Evolutionary conservation across 2,113 vertebrate species (phyloP).

Genomic region (Cariama cristata): DNA sequence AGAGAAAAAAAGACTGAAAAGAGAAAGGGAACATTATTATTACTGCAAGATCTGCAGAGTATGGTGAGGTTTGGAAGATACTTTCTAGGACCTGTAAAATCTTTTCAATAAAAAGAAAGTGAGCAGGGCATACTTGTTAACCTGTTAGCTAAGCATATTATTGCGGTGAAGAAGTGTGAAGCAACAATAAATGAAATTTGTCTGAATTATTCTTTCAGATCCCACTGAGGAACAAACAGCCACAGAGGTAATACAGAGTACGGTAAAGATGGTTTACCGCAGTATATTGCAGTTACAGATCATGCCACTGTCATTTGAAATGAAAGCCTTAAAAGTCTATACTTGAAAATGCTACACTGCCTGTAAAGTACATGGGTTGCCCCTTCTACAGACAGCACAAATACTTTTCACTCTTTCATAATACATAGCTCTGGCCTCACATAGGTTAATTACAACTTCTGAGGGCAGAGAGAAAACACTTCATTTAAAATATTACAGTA

Average conservation of each 20-base stretch:
- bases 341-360: neutral
- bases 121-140: neutral
- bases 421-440: neutral
- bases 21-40: neutral
- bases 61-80: neutral
- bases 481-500: slow-evolving; percentile 14
- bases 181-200: slow-evolving; percentile 1
- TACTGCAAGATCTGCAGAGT: neutral
- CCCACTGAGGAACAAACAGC: neutral
- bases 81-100: neutral
- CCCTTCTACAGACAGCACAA: neutral
- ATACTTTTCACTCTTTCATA: neutral
- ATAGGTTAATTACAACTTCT: slow-evolving; percentile 44
- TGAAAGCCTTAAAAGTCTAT: neutral
- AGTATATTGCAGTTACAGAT: slow-evolving; percentile 38
- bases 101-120: neutral
- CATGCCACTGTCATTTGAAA: slow-evolving; percentile 11
- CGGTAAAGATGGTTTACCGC: neutral
- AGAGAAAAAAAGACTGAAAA: neutral
- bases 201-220: neutral
- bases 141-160: neutral
- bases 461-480: neutral
- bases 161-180: neutral
- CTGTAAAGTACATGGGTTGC: neutral
- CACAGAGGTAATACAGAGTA: neutral